phyloP scores from a whole-genome alignment of 1,140 invertebrate genomes.

The Caenorhabditis briggsae region DNA sequence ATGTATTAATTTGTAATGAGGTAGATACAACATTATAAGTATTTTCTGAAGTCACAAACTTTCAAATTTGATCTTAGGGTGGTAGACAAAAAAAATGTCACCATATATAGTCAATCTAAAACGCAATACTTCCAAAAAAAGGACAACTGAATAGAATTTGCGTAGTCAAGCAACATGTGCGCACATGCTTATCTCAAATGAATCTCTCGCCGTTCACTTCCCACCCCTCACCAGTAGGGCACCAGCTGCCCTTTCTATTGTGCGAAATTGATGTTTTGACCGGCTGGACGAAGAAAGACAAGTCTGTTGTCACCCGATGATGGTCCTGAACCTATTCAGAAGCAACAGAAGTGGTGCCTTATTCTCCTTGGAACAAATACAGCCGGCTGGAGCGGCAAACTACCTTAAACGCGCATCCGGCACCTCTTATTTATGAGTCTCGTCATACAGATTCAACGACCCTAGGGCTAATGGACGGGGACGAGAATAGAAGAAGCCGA shows the following conservation, averaged over 20 bases:
- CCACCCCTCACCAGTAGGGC: neutral
- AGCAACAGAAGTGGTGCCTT: slow-evolving; percentile 40
- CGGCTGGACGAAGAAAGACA: slow-evolving; percentile 10
- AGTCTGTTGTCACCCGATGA: neutral
- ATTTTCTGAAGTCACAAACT: too few species aligned
- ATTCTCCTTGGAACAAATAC: slow-evolving; percentile 10
- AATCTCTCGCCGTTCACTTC: neutral
- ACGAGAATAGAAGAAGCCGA: slow-evolving; percentile 1
- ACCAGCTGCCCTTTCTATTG: slow-evolving; percentile 46
- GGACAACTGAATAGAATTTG: too few species aligned
- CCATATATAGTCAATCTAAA: too few species aligned
- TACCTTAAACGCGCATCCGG: slow-evolving; percentile 51
- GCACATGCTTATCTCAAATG: neutral
- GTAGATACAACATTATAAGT: too few species aligned
- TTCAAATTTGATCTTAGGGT: too few species aligned
- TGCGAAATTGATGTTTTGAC: slow-evolving; percentile 52
- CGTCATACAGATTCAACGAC: slow-evolving; percentile 1
- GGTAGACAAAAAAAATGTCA: too few species aligned
- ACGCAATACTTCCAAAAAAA: too few species aligned
- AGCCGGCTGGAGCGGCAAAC: slow-evolving; percentile 50
- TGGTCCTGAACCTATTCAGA: neutral
- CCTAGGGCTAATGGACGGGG: neutral
- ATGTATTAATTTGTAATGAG: too few species aligned
- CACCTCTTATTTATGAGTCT: slow-evolving; percentile 42
- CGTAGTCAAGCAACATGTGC: slow-evolving; percentile 35